These are phyloP conservation scores for Drosophila ezoana DNA, from an alignment of 2,888 invertebrate species.

Conservation along the genomic window DNA sequence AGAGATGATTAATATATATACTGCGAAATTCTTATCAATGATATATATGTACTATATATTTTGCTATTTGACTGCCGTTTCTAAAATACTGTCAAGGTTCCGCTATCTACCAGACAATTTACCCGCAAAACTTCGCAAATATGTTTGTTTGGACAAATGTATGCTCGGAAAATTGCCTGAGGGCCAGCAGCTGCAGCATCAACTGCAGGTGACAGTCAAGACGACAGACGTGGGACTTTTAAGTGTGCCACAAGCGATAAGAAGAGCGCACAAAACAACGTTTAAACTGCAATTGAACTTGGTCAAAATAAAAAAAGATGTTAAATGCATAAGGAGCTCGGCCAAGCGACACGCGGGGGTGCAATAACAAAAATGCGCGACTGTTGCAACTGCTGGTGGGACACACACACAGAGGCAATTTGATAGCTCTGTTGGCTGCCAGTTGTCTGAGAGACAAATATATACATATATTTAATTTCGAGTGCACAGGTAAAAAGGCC, in stretches of 20 bases:
- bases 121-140: neutral
- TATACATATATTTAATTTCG: constrained; percentile 30
- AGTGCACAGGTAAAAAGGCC: constrained; percentile 13
- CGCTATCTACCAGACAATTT: neutral
- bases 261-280: constrained; percentile 22
- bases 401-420: constrained; percentile 26
- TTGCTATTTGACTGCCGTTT: neutral
- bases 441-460: constrained; percentile 13
- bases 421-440: constrained; percentile 40
- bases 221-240: constrained; percentile 3
- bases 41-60: no score
- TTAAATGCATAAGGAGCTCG: constrained; percentile 11
- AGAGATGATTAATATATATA: no score
- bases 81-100: no score
- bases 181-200: neutral
- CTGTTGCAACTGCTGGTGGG: constrained; percentile 17
- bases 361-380: constrained; percentile 13
- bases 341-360: constrained; percentile 5
- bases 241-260: constrained; percentile 16
- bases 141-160: constrained; percentile 10
- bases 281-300: constrained; percentile 50
- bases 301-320: constrained; percentile 8
- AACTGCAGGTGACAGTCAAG: neutral
- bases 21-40: no score
- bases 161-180: neutral